These are phyloP conservation scores for Pseudococcus jackbeardsleyi DNA, from an alignment of 2,888 invertebrate species.

Conservation along the genomic window DNA sequence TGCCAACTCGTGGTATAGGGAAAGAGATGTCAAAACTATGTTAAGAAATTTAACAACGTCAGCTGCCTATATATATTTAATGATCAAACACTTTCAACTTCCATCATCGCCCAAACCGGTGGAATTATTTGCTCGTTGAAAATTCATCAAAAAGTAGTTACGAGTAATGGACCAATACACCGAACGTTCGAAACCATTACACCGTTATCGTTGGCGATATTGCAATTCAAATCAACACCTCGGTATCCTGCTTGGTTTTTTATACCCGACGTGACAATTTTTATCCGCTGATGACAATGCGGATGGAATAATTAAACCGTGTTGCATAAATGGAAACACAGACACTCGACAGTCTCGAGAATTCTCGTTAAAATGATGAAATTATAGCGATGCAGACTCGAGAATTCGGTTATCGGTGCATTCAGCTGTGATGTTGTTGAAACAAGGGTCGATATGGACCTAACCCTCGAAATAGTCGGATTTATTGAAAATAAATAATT, in stretches of 20 bases:
- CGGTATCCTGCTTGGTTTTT: slow-evolving; percentile 12
- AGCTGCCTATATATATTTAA: slow-evolving; percentile 28
- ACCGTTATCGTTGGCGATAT: background rate
- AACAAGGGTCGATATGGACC: too few relatives aligned
- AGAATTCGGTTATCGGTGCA: too few relatives aligned
- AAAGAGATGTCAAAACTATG: slow-evolving; percentile 35
- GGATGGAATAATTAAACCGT: slow-evolving; percentile 11
- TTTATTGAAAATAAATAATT: too few relatives aligned
- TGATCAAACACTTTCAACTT: slow-evolving; percentile 28
- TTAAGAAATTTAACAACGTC: slow-evolving; percentile 41
- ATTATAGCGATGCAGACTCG: background rate
- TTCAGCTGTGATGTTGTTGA: too few relatives aligned
- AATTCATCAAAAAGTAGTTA: slow-evolving; percentile 45
- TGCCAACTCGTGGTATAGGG: background rate
- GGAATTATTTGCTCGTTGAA: slow-evolving; percentile 35
- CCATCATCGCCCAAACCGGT: background rate
- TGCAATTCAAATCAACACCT: background rate
- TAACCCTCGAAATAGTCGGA: too few relatives aligned
- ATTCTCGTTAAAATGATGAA: background rate
- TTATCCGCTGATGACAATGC: background rate
- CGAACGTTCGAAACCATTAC: background rate
- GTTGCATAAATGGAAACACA: slow-evolving; percentile 6
- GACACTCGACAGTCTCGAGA: background rate
- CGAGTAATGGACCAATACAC: slow-evolving; percentile 13
- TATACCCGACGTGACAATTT: background rate